Conservation (phyloP, 2,888 invertebrate species). For the Pycnomerus fuliginosus region DNA sequence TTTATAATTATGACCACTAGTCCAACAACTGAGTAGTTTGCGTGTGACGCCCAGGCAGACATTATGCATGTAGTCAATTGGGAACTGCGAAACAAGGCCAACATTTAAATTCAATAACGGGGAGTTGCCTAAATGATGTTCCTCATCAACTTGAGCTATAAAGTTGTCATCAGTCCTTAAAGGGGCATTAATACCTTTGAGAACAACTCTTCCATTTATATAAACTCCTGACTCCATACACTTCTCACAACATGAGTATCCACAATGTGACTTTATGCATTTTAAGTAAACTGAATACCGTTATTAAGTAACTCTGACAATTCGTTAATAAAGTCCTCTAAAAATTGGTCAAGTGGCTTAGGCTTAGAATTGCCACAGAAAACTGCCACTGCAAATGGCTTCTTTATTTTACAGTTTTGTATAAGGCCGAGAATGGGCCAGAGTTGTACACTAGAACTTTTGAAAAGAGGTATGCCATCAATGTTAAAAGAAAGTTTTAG, state of each 20-base stretch:
- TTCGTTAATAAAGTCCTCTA: conserved; percentile 15
- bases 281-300: conserved; percentile 14
- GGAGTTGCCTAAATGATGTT: conserved; percentile 12
- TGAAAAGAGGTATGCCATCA: conserved; percentile 19
- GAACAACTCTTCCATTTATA: not conserved
- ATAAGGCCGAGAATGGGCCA: conserved; percentile 22
- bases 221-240: not conserved
- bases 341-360: conserved; percentile 8
- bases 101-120: conserved; percentile 11
- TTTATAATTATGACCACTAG: conserved; percentile 14
- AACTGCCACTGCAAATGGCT: conserved; percentile 16
- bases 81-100: conserved; percentile 15
- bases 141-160: conserved; percentile 9
- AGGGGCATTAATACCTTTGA: not conserved
- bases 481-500: conserved; percentile 16
- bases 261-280: conserved; percentile 16
- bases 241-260: conserved; percentile 18
- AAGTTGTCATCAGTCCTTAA: conserved; percentile 10
- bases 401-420: conserved; percentile 7
- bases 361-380: conserved; percentile 22
- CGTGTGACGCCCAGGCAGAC: conserved; percentile 23
- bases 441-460: conserved; percentile 10
- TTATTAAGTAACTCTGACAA: conserved; percentile 6
- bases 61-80: conserved; percentile 22
- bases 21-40: conserved; percentile 22